phyloP scores from a whole-genome alignment of 2,797 vertebrate genomes.

The Paedocypris micromegethes region DNA sequence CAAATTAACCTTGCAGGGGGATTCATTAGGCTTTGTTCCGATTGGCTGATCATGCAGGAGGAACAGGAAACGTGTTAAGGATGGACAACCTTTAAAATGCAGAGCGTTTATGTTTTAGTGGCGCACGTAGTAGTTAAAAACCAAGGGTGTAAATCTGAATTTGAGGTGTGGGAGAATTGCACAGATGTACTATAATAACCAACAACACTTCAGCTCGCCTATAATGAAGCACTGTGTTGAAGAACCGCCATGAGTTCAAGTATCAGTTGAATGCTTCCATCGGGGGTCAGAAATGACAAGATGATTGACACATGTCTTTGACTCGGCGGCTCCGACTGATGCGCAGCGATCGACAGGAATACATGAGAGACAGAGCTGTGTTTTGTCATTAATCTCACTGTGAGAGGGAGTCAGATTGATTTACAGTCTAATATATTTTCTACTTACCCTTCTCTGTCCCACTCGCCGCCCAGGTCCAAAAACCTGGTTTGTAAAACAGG shows the following conservation, averaged over 20 bases:
- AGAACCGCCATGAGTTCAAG: conserved; percentile 13
- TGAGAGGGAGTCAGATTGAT: neutral
- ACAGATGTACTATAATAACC: neutral
- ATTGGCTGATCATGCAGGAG: conserved; percentile 89
- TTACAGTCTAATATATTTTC: neutral
- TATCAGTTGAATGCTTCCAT: conserved; percentile 10
- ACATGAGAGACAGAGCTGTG: conserved; percentile 12
- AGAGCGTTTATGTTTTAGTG: conserved; percentile 62
- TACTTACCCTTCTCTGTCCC: conserved; percentile 1
- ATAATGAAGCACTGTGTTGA: conserved; percentile 17
- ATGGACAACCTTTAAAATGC: conserved; percentile 65
- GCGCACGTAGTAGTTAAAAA: conserved; percentile 34
- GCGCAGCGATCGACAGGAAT: conserved; percentile 11
- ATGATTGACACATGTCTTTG: conserved; percentile 34
- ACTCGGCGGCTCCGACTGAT: conserved; percentile 22
- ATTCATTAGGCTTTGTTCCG: conserved; percentile 99
- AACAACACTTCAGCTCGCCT: conserved; percentile 5
- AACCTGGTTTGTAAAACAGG: neutral
- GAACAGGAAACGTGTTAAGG: conserved; percentile 76
- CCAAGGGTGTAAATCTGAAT: neutral
- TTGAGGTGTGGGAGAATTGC: neutral
- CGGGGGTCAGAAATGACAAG: conserved; percentile 13
- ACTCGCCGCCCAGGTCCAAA: rapidly evolving
- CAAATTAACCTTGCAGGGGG: conserved; percentile 97
- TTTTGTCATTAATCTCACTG: conserved; percentile 13